These are phyloP conservation scores for Megathymus violae DNA, from an alignment of 1,140 invertebrate genomes.

Conservation along the genomic window DNA sequence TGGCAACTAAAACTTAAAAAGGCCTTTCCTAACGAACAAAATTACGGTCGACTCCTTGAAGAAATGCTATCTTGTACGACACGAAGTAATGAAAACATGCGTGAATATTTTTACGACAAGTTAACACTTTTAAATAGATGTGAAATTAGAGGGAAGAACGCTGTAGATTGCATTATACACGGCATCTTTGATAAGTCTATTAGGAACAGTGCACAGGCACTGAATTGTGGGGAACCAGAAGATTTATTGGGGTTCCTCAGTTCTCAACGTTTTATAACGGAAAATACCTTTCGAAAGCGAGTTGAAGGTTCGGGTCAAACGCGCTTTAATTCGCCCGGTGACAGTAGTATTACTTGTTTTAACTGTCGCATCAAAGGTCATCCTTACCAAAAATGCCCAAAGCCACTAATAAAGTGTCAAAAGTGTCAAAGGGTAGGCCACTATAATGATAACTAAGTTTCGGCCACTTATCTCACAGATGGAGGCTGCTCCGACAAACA, in stretches of 20 bases:
- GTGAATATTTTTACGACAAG: conserved; percentile 12
- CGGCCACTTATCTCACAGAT: no score
- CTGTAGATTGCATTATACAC: conserved; percentile 10
- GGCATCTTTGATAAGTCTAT: conserved; percentile 7
- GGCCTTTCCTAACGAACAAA: conserved; percentile 5
- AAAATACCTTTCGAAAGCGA: background rate
- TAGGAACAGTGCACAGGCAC: conserved; percentile 4
- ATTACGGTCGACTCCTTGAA: conserved; percentile 8
- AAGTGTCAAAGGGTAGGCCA: no score
- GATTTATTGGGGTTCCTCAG: conserved; percentile 8
- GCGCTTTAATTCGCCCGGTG: background rate
- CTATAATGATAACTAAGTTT: no score
- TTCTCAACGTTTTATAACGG: background rate
- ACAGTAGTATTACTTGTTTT: background rate
- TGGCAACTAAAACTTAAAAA: conserved; percentile 2
- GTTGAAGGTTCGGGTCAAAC: background rate
- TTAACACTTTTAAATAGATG: conserved; percentile 1
- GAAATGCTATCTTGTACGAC: conserved; percentile 4
- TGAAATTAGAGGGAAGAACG: conserved; percentile 3
- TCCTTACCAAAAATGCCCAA: background rate
- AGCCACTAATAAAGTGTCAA: no score
- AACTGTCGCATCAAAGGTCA: background rate
- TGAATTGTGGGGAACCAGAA: conserved; percentile 7
- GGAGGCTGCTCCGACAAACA: no score
- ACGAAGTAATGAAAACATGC: background rate